Evolutionary conservation across 2,113 vertebrate genomes (phyloP).

Genomic region (Craseonycteris thonglongyai): DNA sequence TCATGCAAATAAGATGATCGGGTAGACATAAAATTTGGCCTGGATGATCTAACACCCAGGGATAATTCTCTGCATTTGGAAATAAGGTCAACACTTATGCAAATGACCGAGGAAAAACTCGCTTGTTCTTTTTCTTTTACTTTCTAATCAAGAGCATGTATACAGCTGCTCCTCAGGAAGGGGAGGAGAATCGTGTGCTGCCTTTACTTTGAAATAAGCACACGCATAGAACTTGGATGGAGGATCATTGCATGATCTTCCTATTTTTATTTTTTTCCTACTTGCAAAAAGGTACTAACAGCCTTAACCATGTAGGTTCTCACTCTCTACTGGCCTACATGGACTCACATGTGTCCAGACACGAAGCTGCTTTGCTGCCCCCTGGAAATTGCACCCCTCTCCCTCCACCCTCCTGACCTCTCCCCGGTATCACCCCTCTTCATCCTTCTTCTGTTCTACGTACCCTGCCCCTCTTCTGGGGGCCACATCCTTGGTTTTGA

Average conservation of each 20-base stretch:
- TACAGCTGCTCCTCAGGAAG: not conserved
- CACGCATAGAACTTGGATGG: not conserved
- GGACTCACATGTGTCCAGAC: not conserved
- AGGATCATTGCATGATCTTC: not conserved
- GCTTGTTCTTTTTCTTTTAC: not conserved
- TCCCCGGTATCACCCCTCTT: not conserved
- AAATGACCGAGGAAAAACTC: not conserved
- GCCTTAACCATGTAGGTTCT: not conserved
- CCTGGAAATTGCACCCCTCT: not conserved
- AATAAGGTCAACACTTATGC: not conserved
- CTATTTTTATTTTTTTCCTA: not conserved
- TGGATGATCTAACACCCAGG: not conserved
- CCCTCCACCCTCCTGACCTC: not conserved
- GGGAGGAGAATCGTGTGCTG: not conserved
- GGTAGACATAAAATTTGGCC: not conserved
- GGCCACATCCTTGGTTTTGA: not conserved
- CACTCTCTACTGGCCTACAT: not conserved
- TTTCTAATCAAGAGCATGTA: not conserved
- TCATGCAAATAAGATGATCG: not conserved
- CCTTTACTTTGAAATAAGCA: conserved; percentile 9
- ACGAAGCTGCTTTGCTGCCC: not conserved
- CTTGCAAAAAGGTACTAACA: not conserved
- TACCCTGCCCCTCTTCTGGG: rapidly evolving
- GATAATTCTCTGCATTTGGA: conserved; percentile 12
- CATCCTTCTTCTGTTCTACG: not conserved